Percentiles rank a stretch among this genome's conserved stretches.
phyloP scores from a whole-genome alignment of 2,888 invertebrate species.

The Epinotia nisella region DNA sequence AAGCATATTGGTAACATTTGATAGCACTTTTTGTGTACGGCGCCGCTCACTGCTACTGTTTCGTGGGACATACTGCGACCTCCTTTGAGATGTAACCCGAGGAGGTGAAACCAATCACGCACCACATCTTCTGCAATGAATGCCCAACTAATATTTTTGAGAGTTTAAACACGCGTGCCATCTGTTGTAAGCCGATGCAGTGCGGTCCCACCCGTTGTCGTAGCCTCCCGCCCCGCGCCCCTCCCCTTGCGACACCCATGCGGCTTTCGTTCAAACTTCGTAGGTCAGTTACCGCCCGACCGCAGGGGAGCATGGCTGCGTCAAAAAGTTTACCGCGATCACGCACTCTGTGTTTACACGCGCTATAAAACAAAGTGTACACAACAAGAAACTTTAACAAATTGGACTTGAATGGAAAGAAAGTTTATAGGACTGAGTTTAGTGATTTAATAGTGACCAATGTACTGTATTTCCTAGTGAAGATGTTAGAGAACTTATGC shows the following conservation, averaged over 20 bases:
- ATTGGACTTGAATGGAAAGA: conserved; percentile 68
- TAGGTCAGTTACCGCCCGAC: conserved; percentile 86
- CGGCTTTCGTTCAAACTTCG: conserved; percentile 85
- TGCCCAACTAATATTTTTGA: conserved; percentile 77
- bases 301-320: conserved; percentile 84
- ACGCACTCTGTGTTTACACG: conserved; percentile 81
- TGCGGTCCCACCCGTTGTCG: conserved; percentile 76
- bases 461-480: conserved; percentile 76
- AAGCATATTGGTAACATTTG: conserved; percentile 10
- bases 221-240: conserved; percentile 67
- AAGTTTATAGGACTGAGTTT: conserved; percentile 64
- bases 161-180: conserved; percentile 83
- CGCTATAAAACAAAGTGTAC: conserved; percentile 73
- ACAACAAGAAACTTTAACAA: conserved; percentile 67
- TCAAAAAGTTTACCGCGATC: conserved; percentile 81
- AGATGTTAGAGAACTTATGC: conserved; percentile 76
- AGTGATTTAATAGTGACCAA: conserved; percentile 75
- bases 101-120: conserved; percentile 77
- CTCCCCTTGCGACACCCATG: conserved; percentile 74
- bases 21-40: conserved; percentile 32
- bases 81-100: conserved; percentile 80
- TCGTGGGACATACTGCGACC: conserved; percentile 66
- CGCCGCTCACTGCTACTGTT: conserved; percentile 59
- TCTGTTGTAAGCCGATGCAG: conserved; percentile 82
- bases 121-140: conserved; percentile 76